These are phyloP conservation scores for Hymenopus coronatus DNA, from an alignment of 2,888 invertebrate species.

Conservation along the genomic window DNA sequence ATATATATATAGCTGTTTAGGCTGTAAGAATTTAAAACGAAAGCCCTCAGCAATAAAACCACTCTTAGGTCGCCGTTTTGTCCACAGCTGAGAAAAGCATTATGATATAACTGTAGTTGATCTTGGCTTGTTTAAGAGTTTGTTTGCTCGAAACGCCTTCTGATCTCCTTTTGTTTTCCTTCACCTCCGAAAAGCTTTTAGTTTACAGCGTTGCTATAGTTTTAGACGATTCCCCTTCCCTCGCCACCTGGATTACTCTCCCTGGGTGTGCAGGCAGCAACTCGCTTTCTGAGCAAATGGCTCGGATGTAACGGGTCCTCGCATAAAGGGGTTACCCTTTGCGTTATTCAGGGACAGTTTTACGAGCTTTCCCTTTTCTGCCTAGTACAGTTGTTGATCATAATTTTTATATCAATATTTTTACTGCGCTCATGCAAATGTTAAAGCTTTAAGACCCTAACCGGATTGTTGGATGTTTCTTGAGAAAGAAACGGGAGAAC, in stretches of 20 bases:
- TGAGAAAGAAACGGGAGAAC: background rate
- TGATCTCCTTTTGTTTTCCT: background rate
- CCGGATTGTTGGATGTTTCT: background rate
- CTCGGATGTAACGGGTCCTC: background rate
- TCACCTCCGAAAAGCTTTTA: background rate
- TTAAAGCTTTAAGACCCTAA: background rate
- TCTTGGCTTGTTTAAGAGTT: background rate
- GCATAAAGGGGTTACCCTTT: background rate
- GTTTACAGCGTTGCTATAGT: background rate
- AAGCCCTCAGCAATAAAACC: too few species aligned
- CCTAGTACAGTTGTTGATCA: background rate
- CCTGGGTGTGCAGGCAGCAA: background rate
- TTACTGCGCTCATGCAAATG: background rate
- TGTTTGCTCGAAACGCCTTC: background rate
- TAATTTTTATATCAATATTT: background rate
- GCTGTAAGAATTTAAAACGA: too few species aligned
- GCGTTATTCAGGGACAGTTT: background rate
- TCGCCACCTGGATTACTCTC: background rate
- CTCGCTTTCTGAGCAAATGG: background rate
- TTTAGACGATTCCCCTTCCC: background rate
- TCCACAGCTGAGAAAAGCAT: too few species aligned
- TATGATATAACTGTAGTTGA: too few species aligned
- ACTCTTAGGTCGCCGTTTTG: too few species aligned
- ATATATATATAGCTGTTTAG: too few species aligned
- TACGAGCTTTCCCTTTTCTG: background rate